These are phyloP conservation scores for Scytalopus superciliaris DNA, from an alignment of 2,113 vertebrate species.

Conservation along the genomic window DNA sequence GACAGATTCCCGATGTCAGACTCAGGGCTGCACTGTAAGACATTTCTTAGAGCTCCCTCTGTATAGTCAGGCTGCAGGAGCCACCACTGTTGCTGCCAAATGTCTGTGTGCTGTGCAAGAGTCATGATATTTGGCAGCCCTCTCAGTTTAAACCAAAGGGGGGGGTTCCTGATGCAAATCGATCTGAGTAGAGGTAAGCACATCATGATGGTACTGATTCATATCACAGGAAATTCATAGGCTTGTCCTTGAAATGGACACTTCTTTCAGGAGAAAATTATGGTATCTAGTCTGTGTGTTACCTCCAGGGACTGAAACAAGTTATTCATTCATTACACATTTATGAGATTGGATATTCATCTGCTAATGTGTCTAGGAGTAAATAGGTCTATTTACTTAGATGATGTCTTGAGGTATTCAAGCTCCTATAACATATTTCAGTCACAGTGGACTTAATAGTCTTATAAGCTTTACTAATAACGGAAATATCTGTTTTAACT, in stretches of 20 bases:
- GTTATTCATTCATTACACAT: neutral
- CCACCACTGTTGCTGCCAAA: neutral
- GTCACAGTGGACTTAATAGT: neutral
- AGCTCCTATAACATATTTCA: neutral
- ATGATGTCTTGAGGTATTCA: neutral
- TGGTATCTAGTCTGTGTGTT: neutral
- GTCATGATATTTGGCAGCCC: neutral
- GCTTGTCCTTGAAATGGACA: neutral
- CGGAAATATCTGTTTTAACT: neutral
- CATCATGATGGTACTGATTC: neutral
- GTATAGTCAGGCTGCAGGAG: neutral
- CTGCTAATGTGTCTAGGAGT: neutral
- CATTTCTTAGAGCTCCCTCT: neutral
- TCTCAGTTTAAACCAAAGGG: neutral
- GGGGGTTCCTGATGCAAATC: neutral
- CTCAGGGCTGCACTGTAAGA: neutral
- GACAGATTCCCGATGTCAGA: neutral
- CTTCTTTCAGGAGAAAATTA: neutral
- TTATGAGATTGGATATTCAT: conserved; percentile 30
- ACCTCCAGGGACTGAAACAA: neutral
- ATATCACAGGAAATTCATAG: neutral
- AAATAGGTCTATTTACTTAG: conserved; percentile 31
- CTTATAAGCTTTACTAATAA: neutral
- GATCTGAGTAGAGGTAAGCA: neutral
- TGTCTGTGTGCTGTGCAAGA: neutral